These are phyloP conservation scores for Lepidurus arcticus DNA, from an alignment of 1,140 invertebrate genomes.

Conservation along the genomic window DNA sequence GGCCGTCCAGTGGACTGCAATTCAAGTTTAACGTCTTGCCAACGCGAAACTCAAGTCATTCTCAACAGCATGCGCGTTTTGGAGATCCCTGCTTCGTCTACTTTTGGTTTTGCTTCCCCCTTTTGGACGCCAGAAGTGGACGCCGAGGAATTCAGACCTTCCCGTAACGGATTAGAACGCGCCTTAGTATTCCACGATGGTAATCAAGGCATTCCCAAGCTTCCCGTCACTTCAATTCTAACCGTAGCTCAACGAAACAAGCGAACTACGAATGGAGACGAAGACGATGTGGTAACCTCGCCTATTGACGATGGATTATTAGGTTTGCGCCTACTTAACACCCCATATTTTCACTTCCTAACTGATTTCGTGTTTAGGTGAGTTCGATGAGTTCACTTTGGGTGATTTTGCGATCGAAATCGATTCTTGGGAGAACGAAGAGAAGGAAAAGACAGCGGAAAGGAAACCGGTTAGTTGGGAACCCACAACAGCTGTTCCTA, in stretches of 20 bases:
- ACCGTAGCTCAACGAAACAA: not conserved
- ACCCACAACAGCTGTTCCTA: not conserved
- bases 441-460: not conserved
- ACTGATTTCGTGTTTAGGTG: not conserved
- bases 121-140: constrained; percentile 19
- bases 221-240: not conserved
- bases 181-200: not conserved
- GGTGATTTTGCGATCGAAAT: not conserved
- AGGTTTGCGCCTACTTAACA: not conserved
- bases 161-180: not conserved
- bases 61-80: not conserved
- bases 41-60: constrained; percentile 39
- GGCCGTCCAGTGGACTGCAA: constrained; percentile 44
- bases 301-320: not conserved
- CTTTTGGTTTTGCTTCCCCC: not conserved
- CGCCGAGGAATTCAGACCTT: constrained; percentile 26
- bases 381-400: not conserved
- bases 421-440: not conserved
- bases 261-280: not conserved
- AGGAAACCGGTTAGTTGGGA: not conserved
- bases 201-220: not conserved
- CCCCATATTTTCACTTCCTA: not conserved
- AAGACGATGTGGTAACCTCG: not conserved
- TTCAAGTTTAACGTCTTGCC: constrained; percentile 43
- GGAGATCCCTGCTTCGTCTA: not conserved